Evolutionary conservation across 2,113 vertebrate genomes (phyloP).

Genomic region (Halcyon malimbica): DNA sequence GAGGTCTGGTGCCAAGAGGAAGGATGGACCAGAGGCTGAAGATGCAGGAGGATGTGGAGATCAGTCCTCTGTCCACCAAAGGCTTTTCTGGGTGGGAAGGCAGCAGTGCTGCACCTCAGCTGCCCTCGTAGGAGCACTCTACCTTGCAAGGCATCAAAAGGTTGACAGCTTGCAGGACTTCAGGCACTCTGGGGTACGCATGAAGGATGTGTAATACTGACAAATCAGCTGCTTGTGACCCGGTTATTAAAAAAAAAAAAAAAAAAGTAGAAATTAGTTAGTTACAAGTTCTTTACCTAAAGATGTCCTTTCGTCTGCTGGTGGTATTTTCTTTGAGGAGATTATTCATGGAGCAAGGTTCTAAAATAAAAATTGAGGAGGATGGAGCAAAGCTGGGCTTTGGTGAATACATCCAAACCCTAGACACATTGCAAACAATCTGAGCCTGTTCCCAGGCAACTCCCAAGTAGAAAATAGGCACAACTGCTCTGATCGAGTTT

Average conservation of each 20-base stretch:
- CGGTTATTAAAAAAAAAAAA: neutral
- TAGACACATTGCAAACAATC: slow-evolving; percentile 58
- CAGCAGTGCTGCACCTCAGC: neutral
- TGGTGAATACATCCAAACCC: slow-evolving; percentile 63
- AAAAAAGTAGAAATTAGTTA: neutral
- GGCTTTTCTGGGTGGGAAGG: neutral
- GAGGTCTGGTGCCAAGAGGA: neutral
- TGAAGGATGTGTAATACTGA: neutral
- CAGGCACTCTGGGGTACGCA: neutral
- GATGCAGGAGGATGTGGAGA: neutral
- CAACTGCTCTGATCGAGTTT: neutral
- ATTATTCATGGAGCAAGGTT: slow-evolving; percentile 67
- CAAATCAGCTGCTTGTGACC: slow-evolving; percentile 1
- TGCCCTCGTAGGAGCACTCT: neutral
- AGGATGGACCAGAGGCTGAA: neutral
- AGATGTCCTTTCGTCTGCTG: slow-evolving; percentile 50
- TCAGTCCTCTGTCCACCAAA: neutral
- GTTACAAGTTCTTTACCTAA: slow-evolving; percentile 51
- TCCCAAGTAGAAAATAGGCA: slow-evolving; percentile 64
- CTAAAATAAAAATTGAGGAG: slow-evolving; percentile 73
- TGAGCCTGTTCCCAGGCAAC: slow-evolving; percentile 67
- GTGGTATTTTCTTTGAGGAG: slow-evolving; percentile 36
- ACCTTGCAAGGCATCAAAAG: neutral
- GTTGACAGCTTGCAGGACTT: neutral
- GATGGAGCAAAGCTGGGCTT: slow-evolving; percentile 62